Conservation (phyloP, 2,797 vertebrate genomes). For the Alca torda region DNA sequence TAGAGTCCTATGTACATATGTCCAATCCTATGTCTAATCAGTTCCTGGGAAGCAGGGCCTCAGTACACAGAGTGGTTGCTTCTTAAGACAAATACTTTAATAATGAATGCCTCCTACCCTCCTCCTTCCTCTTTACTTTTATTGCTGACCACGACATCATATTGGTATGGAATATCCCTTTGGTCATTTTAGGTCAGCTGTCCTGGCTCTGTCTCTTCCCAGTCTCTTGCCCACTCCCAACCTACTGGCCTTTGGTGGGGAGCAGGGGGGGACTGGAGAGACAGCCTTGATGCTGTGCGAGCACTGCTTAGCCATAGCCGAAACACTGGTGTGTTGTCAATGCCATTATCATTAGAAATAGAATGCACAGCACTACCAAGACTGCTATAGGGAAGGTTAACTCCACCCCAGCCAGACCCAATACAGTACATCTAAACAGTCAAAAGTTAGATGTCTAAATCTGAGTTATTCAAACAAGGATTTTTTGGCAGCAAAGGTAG, state of each 20-base stretch:
- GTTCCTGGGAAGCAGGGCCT: background rate
- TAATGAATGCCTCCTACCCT: fast-evolving
- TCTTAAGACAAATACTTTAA: background rate
- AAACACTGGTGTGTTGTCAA: background rate
- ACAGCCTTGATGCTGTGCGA: background rate
- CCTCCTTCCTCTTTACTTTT: background rate
- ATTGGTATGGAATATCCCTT: background rate
- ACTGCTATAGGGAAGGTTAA: background rate
- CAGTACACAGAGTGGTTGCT: background rate
- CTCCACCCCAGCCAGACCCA: background rate
- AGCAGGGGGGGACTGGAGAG: background rate
- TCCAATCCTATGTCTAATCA: background rate
- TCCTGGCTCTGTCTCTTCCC: background rate
- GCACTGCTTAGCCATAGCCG: background rate
- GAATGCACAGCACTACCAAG: background rate
- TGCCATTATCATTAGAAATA: background rate
- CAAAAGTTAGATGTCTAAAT: background rate
- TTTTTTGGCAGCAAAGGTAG: background rate
- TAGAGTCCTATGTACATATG: background rate
- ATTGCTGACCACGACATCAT: fast-evolving
- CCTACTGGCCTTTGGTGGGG: background rate
- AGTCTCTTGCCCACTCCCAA: background rate
- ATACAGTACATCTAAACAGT: background rate
- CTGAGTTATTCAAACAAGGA: background rate
- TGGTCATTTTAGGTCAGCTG: background rate